Conservation (phyloP, 1,140 invertebrate genomes). For the Drosophila quadrilineata region DNA sequence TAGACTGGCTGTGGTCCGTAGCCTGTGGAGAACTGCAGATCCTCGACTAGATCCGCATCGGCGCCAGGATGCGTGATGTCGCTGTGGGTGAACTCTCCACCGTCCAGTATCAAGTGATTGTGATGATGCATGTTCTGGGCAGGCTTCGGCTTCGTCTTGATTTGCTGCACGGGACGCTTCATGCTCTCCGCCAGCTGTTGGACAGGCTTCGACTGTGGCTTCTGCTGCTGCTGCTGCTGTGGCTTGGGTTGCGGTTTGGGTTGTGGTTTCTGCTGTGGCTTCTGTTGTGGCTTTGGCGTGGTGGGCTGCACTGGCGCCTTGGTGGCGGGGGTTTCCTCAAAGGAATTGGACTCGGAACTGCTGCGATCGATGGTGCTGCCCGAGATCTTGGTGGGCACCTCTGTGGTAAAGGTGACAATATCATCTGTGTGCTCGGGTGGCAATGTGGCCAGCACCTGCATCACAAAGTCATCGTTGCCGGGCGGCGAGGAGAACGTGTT, state of each 20-base stretch:
- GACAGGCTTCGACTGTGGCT: constrained; percentile 7
- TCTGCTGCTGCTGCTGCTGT: background rate
- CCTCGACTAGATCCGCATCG: constrained; percentile 76
- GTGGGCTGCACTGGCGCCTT: constrained; percentile 27
- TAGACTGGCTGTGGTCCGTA: constrained; percentile 74
- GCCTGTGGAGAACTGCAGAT: constrained; percentile 77
- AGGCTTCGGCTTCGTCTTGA: constrained; percentile 45
- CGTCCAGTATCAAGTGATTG: constrained; percentile 59
- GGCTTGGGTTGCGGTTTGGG: constrained; percentile 12
- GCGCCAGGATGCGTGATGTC: constrained; percentile 79
- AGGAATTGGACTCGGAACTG: constrained; percentile 72
- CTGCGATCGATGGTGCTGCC: constrained; percentile 46
- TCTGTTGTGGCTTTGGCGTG: constrained; percentile 6
- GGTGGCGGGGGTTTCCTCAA: constrained; percentile 53
- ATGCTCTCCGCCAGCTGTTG: constrained; percentile 27
- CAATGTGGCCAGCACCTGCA: constrained; percentile 65
- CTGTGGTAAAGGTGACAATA: constrained; percentile 64
- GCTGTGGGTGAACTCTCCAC: constrained; percentile 76
- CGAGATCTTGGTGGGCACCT: constrained; percentile 68
- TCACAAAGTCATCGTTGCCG: constrained; percentile 72
- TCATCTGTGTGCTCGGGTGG: constrained; percentile 58
- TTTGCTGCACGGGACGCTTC: constrained; percentile 42
- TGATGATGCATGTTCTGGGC: constrained; percentile 52
- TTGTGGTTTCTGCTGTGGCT: constrained; percentile 2
- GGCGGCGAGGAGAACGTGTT: constrained; percentile 57